Evolutionary conservation across 1,140 invertebrate genomes (phyloP).

Genomic region (Epicauta chinensis): DNA sequence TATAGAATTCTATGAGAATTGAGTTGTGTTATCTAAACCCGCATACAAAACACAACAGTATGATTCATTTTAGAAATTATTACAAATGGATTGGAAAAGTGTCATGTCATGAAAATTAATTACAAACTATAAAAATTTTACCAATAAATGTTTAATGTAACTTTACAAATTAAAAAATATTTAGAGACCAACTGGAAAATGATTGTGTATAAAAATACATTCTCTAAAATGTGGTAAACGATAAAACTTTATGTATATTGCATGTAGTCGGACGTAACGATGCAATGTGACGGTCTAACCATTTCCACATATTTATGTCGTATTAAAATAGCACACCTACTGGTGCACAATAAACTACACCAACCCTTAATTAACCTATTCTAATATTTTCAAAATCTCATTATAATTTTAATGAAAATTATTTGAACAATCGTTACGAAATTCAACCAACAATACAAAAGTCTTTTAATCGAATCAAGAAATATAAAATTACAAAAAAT

Average conservation of each 20-base stretch:
- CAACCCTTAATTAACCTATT: slow-evolving; percentile 23
- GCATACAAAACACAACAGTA: background rate
- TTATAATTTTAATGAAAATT: too few species aligned
- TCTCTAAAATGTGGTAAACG: slow-evolving; percentile 33
- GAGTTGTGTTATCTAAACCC: slow-evolving; percentile 13
- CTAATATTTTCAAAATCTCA: too few species aligned
- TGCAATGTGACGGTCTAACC: slow-evolving; percentile 24
- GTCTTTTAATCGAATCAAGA: too few species aligned
- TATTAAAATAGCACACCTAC: slow-evolving; percentile 14
- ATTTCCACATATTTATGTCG: slow-evolving; percentile 31
- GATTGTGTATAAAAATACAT: slow-evolving; percentile 33
- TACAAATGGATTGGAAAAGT: too few species aligned
- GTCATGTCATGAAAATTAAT: too few species aligned
- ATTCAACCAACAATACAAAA: too few species aligned
- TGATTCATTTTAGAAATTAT: too few species aligned
- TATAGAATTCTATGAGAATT: slow-evolving; percentile 1
- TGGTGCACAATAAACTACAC: slow-evolving; percentile 18
- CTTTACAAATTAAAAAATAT: too few species aligned
- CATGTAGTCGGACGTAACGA: slow-evolving; percentile 28
- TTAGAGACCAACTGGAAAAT: slow-evolving; percentile 35
- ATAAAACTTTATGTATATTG: slow-evolving; percentile 42
- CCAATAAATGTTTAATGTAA: too few species aligned
- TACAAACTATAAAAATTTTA: too few species aligned
- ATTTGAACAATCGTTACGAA: too few species aligned
- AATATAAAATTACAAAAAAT: too few species aligned